These are phyloP conservation scores for Plodia interpunctella DNA, from an alignment of 1,140 invertebrate genomes.

Conservation along the genomic window DNA sequence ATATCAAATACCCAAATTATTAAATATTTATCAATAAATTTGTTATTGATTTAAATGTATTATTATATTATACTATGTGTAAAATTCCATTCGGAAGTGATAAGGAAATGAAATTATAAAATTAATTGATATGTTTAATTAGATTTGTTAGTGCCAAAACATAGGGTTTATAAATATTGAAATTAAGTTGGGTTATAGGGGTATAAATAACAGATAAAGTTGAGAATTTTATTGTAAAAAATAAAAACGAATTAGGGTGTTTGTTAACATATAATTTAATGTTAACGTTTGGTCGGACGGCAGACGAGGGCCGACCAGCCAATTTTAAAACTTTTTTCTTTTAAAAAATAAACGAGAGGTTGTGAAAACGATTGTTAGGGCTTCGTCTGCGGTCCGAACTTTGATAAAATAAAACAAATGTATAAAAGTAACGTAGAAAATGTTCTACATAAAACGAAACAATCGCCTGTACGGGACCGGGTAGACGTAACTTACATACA, in stretches of 20 bases:
- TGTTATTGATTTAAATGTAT: constrained; percentile 15
- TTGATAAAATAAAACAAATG: constrained; percentile 54
- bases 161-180: constrained; percentile 61
- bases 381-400: constrained; percentile 38
- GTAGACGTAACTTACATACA: constrained; percentile 49
- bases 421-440: constrained; percentile 50
- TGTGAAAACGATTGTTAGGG: constrained; percentile 60
- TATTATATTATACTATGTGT: constrained; percentile 24
- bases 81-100: constrained; percentile 30
- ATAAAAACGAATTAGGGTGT: constrained; percentile 68
- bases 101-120: constrained; percentile 35
- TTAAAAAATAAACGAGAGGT: constrained; percentile 63
- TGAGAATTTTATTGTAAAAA: constrained; percentile 68
- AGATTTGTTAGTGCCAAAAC: constrained; percentile 74
- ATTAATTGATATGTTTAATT: constrained; percentile 58
- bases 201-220: constrained; percentile 60
- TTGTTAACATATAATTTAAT: constrained; percentile 64
- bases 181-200: constrained; percentile 65
- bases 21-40: constrained; percentile 16
- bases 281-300: constrained; percentile 45
- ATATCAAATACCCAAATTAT: background rate
- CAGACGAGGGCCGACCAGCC: constrained; percentile 49
- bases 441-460: constrained; percentile 43
- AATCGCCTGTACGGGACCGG: constrained; percentile 61
- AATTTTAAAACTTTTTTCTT: constrained; percentile 65